Evolutionary conservation across 2,888 invertebrate genomes (phyloP).

Genomic region (Idaea straminata): DNA sequence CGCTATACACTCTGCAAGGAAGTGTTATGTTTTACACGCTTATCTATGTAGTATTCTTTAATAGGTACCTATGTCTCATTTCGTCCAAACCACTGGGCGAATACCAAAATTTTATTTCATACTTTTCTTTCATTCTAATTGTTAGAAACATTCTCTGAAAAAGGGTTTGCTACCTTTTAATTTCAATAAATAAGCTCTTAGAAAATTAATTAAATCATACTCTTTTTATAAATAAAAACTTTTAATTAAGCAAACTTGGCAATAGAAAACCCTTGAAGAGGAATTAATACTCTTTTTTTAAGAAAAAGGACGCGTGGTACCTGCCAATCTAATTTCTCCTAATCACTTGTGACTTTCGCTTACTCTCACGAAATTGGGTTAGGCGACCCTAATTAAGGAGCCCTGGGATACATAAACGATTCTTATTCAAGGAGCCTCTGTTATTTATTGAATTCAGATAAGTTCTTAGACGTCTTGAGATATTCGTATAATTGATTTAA

Average conservation of each 20-base stretch:
- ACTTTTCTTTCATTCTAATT: too few species aligned
- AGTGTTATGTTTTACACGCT: too few species aligned
- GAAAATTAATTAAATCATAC: constrained; percentile 1
- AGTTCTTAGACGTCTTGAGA: not conserved
- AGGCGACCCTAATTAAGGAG: constrained; percentile 38
- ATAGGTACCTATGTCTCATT: too few species aligned
- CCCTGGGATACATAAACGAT: constrained; percentile 34
- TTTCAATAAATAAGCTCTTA: constrained; percentile 13
- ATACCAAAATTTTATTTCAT: too few species aligned
- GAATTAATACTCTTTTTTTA: not conserved
- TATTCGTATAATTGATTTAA: not conserved
- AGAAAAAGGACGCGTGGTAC: constrained; percentile 10
- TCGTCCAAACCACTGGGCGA: too few species aligned
- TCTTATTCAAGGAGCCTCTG: constrained; percentile 33
- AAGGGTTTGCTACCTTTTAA: not conserved
- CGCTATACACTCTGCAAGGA: too few species aligned
- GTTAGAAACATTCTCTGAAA: too few species aligned
- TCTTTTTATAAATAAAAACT: constrained; percentile 9
- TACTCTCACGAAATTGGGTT: constrained; percentile 35
- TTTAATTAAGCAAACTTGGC: constrained; percentile 7
- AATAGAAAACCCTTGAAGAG: constrained; percentile 16
- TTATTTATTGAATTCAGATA: constrained; percentile 25
- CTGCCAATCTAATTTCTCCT: constrained; percentile 30
- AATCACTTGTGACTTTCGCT: constrained; percentile 30
- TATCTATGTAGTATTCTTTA: too few species aligned